Evolutionary conservation across 1,140 invertebrate species (phyloP).

Genomic region (Pararge aegeria): DNA sequence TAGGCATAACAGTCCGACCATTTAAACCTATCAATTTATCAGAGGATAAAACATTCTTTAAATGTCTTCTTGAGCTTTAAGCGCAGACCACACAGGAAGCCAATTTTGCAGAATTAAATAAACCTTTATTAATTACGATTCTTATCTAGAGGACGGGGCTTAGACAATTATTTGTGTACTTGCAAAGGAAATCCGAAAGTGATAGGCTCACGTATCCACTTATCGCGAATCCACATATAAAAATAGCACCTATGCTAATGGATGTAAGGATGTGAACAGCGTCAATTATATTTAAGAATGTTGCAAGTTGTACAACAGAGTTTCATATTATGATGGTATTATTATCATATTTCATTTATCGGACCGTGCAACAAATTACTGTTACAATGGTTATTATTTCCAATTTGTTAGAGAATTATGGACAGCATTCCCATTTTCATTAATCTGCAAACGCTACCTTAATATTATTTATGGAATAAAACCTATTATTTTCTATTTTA

Average conservation of each 20-base stretch:
- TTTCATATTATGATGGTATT: constrained; percentile 23
- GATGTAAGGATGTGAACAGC: not conserved
- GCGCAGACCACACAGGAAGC: constrained; percentile 52
- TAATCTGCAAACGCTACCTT: not conserved
- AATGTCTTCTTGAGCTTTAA: constrained; percentile 7
- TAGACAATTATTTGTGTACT: constrained; percentile 47
- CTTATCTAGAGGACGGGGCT: constrained; percentile 44
- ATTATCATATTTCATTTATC: constrained; percentile 29
- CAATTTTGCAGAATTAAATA: constrained; percentile 56
- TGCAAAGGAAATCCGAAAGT: constrained; percentile 21
- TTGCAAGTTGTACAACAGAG: constrained; percentile 12
- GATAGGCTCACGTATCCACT: constrained; percentile 10
- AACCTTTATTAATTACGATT: constrained; percentile 62
- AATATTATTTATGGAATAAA: too few species aligned
- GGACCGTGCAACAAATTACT: constrained; percentile 26
- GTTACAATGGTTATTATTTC: constrained; percentile 23
- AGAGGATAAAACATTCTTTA: constrained; percentile 20
- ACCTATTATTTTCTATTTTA: too few species aligned
- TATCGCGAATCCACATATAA: not conserved
- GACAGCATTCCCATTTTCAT: not conserved
- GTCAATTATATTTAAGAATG: not conserved
- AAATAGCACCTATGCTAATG: not conserved
- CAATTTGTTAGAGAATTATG: constrained; percentile 22
- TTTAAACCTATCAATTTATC: constrained; percentile 23
- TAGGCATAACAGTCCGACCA: constrained; percentile 16